phyloP scores from a whole-genome alignment of 2,113 vertebrate genomes.

The Dolichotis patagonum region DNA sequence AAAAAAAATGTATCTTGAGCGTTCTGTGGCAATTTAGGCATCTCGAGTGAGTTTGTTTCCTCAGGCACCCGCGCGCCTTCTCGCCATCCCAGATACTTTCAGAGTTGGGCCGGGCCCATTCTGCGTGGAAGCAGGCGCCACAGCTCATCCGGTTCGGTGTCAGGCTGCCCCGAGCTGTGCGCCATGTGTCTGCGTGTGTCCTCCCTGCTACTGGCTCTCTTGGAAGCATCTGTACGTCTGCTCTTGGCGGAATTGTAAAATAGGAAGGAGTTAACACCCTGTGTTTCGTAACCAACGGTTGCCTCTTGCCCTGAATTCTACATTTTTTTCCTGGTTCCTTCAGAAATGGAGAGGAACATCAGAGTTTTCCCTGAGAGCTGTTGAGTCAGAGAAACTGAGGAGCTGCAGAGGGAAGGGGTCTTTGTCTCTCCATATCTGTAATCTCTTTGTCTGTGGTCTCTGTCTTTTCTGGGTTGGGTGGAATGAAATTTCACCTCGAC shows the following conservation, averaged over 20 bases:
- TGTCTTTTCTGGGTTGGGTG: not conserved
- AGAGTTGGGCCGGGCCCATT: fast-evolving
- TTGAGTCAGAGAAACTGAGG: not conserved
- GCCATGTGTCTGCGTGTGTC: not conserved
- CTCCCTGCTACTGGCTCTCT: not conserved
- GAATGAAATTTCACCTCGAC: not conserved
- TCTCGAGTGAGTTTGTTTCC: not conserved
- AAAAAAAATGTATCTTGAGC: not conserved
- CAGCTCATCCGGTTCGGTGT: no score
- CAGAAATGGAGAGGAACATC: not conserved
- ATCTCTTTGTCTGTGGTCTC: not conserved
- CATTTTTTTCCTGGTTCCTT: not conserved
- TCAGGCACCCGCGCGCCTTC: not conserved
- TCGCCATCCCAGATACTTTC: not conserved
- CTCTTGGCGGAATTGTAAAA: not conserved
- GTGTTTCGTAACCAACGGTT: not conserved
- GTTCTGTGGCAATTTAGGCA: not conserved
- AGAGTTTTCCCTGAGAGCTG: not conserved
- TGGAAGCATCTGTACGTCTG: not conserved
- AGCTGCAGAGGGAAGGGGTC: not conserved
- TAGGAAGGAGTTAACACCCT: not conserved
- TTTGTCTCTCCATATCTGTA: not conserved
- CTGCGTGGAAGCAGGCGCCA: fast-evolving
- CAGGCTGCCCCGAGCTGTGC: not conserved
- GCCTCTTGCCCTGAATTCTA: not conserved